Evolutionary conservation across 2,888 invertebrate species (phyloP), one percentile per base, ranked within the genome.

Genomic region (Caradrina kadenii): DNA sequence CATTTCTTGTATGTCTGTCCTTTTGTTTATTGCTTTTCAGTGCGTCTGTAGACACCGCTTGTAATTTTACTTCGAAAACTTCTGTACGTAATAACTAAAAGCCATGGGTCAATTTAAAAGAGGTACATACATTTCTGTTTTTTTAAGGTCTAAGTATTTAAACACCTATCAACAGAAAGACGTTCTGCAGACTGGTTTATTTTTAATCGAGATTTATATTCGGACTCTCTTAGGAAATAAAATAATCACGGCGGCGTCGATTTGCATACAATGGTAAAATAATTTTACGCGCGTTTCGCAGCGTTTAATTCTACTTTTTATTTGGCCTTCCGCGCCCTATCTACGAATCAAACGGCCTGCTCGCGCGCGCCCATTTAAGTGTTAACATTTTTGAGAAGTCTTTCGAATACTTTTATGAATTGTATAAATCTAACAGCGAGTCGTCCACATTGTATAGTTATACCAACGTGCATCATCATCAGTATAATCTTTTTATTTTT

Each of bases 181-280:
- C 90, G 88, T 86, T 85, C 78, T 52, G 86, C 85, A 87, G 90
- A 89, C 90, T 87, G 86, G 88, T 90, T 93, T 93, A 89, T 91
- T 94, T 94, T 94, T 91, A 91, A 92, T 88, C 92, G 90, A 91
- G 93, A 95, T 95, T 95, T 95, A 96, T 95, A 94, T 91, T 92
- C 92, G 88, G 90, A 88, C 89, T 88, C 91, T 95, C 94, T 94
- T 95, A 95, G 94, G 94, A 95, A 96, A 96, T 96, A 96, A 96
- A 96, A 96, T 96, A 95, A 96, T 96, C 95, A 96, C 95, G 88
- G 92, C 93, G 87, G 90, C 91, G 89, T 91, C 86, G 92, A 96
- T 96, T 96, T 96, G 96, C 96, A 96, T 96, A 96, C 96, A 96
- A 96, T 96, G 96, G 96, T 94, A 95, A 96, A 95, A 96, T 96